These are phyloP conservation scores for Galleria mellonella DNA, from an alignment of 1,140 invertebrate genomes.

Conservation along the genomic window DNA sequence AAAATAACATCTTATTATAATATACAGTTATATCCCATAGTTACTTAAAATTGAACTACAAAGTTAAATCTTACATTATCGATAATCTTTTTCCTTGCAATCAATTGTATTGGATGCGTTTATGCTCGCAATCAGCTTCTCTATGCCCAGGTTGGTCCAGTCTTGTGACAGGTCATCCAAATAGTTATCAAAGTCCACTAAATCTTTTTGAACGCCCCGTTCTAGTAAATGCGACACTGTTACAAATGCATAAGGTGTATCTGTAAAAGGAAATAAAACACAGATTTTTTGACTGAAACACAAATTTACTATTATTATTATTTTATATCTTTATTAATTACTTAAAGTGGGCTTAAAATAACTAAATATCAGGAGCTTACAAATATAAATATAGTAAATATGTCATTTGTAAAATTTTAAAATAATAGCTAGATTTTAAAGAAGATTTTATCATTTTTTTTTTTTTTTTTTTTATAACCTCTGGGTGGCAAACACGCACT, in stretches of 20 bases:
- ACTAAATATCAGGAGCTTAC: no score
- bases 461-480: no score
- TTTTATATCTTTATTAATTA: no score
- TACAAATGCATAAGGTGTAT: constrained; percentile 74
- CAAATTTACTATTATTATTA: no score
- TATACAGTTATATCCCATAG: background rate
- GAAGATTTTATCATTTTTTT: no score
- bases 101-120: constrained; percentile 35
- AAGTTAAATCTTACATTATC: background rate
- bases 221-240: constrained; percentile 81
- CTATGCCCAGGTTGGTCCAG: constrained; percentile 85
- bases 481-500: no score
- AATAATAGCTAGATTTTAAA: no score
- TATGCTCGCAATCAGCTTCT: constrained; percentile 49
- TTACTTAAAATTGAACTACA: background rate
- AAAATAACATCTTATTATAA: background rate
- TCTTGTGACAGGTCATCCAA: constrained; percentile 87
- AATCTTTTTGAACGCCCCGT: constrained; percentile 78
- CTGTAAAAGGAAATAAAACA: constrained; percentile 35
- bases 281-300: no score
- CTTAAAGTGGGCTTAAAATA: no score
- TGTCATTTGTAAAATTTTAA: no score
- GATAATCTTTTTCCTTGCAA: constrained; percentile 7
- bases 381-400: no score
- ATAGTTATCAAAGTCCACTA: constrained; percentile 95